Conservation (phyloP, 2,797 vertebrate genomes). For the Esox masquinongy region DNA sequence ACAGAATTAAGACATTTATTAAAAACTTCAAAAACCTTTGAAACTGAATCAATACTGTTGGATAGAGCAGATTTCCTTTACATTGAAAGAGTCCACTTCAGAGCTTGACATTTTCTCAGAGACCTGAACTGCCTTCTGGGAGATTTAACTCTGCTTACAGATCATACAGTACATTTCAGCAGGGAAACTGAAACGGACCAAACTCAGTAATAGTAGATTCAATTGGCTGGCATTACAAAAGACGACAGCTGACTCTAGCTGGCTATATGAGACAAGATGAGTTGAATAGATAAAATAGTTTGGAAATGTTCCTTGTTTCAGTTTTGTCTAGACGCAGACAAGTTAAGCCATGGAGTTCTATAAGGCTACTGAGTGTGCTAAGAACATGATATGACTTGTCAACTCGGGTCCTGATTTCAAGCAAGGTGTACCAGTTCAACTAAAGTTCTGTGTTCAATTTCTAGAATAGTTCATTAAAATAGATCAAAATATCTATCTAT, state of each 20-base stretch:
- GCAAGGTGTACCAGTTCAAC: neutral
- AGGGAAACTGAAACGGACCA: conserved; percentile 36
- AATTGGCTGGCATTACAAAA: no score
- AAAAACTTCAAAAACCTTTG: no score
- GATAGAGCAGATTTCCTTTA: conserved; percentile 78
- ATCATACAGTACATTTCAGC: conserved; percentile 80
- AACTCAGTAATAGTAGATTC: neutral
- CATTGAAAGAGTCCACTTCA: conserved; percentile 66
- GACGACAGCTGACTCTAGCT: neutral
- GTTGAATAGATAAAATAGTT: no score
- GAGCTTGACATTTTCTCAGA: conserved; percentile 78
- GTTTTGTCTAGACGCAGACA: neutral
- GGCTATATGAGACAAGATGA: neutral
- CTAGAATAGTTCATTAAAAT: conserved; percentile 22
- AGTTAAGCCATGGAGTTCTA: neutral
- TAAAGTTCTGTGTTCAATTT: neutral
- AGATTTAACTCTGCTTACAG: conserved; percentile 95
- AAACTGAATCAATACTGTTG: neutral
- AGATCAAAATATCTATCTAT: neutral
- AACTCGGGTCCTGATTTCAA: neutral
- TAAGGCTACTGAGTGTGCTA: neutral
- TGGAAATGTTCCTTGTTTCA: neutral
- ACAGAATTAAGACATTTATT: no score
- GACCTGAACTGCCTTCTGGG: conserved; percentile 90
- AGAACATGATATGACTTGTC: neutral